Conservation (phyloP, 2,888 invertebrate species). For the Ectemnius cavifrons region DNA sequence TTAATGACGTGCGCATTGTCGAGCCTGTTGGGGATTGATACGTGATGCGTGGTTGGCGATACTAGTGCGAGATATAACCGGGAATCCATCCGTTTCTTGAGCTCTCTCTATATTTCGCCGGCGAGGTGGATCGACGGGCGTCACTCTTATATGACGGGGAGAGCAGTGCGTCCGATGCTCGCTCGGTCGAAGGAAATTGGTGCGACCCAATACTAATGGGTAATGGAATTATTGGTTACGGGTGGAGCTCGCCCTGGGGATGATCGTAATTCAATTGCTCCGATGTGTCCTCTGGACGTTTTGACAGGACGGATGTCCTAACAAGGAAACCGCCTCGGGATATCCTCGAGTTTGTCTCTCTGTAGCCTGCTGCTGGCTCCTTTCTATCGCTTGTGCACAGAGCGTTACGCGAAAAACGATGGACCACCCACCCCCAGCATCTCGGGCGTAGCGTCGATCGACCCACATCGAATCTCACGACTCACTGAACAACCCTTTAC, state of each 20-base stretch:
- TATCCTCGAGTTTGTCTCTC: slow-evolving; percentile 51
- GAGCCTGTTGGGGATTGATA: slow-evolving; percentile 34
- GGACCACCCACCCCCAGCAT: background rate
- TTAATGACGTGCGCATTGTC: slow-evolving; percentile 29
- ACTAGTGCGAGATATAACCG: slow-evolving; percentile 43
- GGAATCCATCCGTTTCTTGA: slow-evolving; percentile 53
- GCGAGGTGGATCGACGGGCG: slow-evolving; percentile 25
- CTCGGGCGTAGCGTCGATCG: too few relatives aligned
- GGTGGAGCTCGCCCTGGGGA: slow-evolving; percentile 74
- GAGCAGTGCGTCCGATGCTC: slow-evolving; percentile 43
- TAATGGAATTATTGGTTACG: slow-evolving; percentile 78
- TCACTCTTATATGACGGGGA: slow-evolving; percentile 21
- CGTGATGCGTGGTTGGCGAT: slow-evolving; percentile 41
- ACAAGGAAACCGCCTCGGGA: slow-evolving; percentile 76
- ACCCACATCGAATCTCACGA: too few relatives aligned
- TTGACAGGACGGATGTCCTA: slow-evolving; percentile 77
- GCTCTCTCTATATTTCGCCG: slow-evolving; percentile 47
- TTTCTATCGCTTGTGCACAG: slow-evolving; percentile 23
- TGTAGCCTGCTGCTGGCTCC: slow-evolving; percentile 5
- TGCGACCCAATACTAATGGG: slow-evolving; percentile 77
- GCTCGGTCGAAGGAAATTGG: slow-evolving; percentile 72
- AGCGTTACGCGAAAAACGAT: background rate
- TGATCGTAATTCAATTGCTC: slow-evolving; percentile 78
- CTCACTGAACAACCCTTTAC: too few relatives aligned
- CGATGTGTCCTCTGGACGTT: slow-evolving; percentile 78